Evolutionary conservation across 2,797 vertebrate genomes (phyloP).

Genomic region (Euphonia xanthogaster): DNA sequence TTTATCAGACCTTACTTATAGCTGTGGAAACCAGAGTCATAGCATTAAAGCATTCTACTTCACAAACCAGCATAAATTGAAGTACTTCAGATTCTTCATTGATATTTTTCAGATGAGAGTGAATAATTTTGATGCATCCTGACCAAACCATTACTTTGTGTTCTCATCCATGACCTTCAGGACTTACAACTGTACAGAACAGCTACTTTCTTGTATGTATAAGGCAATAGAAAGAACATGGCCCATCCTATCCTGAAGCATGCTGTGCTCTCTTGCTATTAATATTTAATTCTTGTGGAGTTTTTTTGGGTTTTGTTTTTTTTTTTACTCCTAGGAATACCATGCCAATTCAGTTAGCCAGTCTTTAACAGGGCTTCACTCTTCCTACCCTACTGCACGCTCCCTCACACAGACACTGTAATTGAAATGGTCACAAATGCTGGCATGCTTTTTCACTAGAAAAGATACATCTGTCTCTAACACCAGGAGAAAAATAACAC

Average conservation of each 20-base stretch:
- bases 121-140: background rate
- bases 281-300: accelerated
- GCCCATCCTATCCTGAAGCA: background rate
- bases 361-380: background rate
- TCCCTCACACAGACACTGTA: background rate
- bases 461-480: background rate
- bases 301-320: background rate
- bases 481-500: background rate
- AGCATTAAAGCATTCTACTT: background rate
- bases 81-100: background rate
- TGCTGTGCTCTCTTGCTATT: background rate
- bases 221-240: background rate
- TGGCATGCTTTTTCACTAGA: background rate
- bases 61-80: background rate
- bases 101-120: background rate
- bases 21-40: background rate
- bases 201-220: background rate
- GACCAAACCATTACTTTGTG: background rate
- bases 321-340: background rate
- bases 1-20: conserved; percentile 8
- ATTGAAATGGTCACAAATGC: background rate
- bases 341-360: background rate
- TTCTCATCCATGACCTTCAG: background rate
- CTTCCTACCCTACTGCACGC: background rate
- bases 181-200: background rate